These are phyloP conservation scores for Clupea harengus DNA, from an alignment of 2,113 vertebrate genomes.

Conservation along the genomic window DNA sequence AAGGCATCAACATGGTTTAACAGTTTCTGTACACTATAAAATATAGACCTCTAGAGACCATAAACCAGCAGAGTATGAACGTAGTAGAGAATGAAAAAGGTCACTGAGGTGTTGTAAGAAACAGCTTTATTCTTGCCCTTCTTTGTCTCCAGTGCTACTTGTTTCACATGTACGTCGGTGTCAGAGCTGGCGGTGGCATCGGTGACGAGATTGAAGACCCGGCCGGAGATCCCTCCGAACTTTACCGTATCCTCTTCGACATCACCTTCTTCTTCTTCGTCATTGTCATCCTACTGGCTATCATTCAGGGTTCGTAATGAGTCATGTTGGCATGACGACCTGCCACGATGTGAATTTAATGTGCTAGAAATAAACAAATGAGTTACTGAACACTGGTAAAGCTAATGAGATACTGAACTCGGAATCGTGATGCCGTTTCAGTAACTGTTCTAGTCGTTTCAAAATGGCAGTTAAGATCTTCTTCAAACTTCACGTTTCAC, in stretches of 20 bases:
- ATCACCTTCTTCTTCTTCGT: slow-evolving; percentile 99
- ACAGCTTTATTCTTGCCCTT: neutral
- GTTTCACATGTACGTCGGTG: slow-evolving; percentile 98
- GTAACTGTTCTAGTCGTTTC: neutral
- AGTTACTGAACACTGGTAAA: neutral
- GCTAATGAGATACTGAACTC: neutral
- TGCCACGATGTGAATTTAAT: neutral
- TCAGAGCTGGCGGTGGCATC: slow-evolving; percentile 94
- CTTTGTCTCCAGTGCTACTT: slow-evolving; percentile 82
- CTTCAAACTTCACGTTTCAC: neutral
- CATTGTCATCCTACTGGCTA: slow-evolving; percentile 96
- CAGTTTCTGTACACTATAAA: too few species aligned
- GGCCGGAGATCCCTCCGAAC: slow-evolving; percentile 95
- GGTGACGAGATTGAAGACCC: slow-evolving; percentile 97
- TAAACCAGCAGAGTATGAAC: too few species aligned
- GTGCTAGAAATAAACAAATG: neutral
- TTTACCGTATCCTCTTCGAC: slow-evolving; percentile 97
- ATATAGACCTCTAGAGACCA: too few species aligned
- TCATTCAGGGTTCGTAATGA: slow-evolving; percentile 86
- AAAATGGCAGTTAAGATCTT: neutral
- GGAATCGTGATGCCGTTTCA: neutral
- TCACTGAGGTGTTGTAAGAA: neutral
- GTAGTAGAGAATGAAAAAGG: too few species aligned
- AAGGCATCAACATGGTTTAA: too few species aligned
- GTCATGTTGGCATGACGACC: neutral